Conservation (phyloP, 2,888 invertebrate genomes). For the Eledone cirrhosa region DNA sequence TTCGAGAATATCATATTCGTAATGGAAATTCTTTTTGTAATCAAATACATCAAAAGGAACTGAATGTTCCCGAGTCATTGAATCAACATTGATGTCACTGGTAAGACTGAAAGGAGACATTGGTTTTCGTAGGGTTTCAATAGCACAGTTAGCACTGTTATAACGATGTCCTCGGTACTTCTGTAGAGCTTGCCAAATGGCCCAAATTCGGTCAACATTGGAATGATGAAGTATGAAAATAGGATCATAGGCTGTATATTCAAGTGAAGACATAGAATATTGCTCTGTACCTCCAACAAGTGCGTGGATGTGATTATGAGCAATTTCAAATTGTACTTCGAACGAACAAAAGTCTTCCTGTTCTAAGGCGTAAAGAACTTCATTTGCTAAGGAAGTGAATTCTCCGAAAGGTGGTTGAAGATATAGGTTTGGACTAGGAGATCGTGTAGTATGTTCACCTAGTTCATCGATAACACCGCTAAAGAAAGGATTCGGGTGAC, state of each 20-base stretch:
- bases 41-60: constrained; percentile 38
- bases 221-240: constrained; percentile 33
- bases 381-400: constrained; percentile 35
- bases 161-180: constrained; percentile 37
- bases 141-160: constrained; percentile 42
- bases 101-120: constrained; percentile 38
- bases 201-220: constrained; percentile 33
- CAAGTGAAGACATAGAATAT: constrained; percentile 40
- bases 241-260: constrained; percentile 34
- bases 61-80: constrained; percentile 37
- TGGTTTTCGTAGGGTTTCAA: constrained; percentile 35
- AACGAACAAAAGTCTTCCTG: constrained; percentile 40
- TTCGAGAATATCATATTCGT: constrained; percentile 34
- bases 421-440: constrained; percentile 33
- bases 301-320: constrained; percentile 42
- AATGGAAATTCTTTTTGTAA: constrained; percentile 32
- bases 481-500: constrained; percentile 30
- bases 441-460: constrained; percentile 28
- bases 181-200: constrained; percentile 39
- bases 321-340: no score
- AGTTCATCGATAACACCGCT: constrained; percentile 26
- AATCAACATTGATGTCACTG: constrained; percentile 37
- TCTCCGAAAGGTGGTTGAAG: constrained; percentile 37
- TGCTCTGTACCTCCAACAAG: constrained; percentile 38
- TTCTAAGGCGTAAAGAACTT: constrained; percentile 37